Conservation (phyloP, 2,113 vertebrate species). For the Halcyon senegalensis region DNA sequence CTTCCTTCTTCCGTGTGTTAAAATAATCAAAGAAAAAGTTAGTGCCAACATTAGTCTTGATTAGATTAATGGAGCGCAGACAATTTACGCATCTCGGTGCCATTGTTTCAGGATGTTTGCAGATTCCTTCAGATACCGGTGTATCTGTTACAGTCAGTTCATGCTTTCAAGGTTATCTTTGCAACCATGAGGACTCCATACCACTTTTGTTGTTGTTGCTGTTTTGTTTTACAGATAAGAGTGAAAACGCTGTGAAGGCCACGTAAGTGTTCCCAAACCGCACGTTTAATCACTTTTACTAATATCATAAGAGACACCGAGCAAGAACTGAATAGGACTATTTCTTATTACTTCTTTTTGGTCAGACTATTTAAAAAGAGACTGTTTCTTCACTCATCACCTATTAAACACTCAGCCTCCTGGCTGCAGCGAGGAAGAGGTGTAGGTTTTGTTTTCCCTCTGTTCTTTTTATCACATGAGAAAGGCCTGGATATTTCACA, state of each 20-base stretch:
- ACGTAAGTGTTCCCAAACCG: neutral
- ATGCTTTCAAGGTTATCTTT: neutral
- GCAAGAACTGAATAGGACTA: neutral
- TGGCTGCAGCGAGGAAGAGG: neutral
- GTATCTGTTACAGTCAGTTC: neutral
- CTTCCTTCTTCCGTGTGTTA: neutral
- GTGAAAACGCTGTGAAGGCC: neutral
- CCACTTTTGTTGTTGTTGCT: neutral
- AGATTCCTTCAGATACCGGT: neutral
- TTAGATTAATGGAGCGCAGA: neutral
- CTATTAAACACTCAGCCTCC: neutral
- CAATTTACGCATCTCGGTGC: neutral
- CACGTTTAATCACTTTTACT: neutral
- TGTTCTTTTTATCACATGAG: neutral
- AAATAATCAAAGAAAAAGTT: neutral
- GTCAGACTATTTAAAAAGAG: neutral
- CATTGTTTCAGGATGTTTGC: neutral
- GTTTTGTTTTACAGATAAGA: neutral
- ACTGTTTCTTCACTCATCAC: neutral
- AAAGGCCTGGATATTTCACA: neutral
- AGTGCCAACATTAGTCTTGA: neutral
- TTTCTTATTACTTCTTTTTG: neutral
- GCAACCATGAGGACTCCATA: neutral
- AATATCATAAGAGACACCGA: fast-evolving
- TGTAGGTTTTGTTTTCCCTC: neutral